phyloP scores from a whole-genome alignment of 30 jellyfish, hydroid and myxozoan genomes.

The Aurelia coerulea region DNA sequence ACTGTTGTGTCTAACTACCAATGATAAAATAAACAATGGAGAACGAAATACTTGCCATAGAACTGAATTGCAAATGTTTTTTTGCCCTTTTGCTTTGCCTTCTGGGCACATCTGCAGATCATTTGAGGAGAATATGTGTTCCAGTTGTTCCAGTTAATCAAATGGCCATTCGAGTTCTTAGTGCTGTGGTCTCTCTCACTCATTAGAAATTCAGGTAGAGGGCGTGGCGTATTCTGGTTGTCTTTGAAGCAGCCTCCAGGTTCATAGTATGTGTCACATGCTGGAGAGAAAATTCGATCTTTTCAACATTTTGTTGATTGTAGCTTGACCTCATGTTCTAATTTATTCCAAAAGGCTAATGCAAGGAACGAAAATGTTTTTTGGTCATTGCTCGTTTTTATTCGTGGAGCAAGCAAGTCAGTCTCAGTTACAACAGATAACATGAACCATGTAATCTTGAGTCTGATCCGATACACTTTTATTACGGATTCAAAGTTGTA shows the following conservation, averaged over 20 bases:
- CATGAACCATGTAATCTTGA: no score
- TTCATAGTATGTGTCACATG: slow-evolving; percentile 77
- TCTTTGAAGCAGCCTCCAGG: slow-evolving; percentile 84
- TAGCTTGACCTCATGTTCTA: no score
- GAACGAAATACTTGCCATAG: slow-evolving; percentile 44
- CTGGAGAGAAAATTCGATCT: slow-evolving; percentile 11
- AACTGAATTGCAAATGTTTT: slow-evolving; percentile 69
- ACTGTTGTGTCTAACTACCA: no score
- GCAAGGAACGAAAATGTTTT: no score
- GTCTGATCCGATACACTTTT: no score
- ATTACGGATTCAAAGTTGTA: no score
- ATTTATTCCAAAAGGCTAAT: no score
- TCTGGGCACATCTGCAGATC: slow-evolving; percentile 90
- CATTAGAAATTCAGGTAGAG: slow-evolving; percentile 71
- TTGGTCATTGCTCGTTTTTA: no score
- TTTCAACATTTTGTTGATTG: no score
- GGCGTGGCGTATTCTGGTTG: slow-evolving; percentile 65
- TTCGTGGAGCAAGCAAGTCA: no score
- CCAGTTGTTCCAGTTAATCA: slow-evolving; percentile 83
- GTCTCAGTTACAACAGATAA: no score
- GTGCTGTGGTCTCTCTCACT: slow-evolving; percentile 74
- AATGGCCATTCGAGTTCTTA: slow-evolving; percentile 67
- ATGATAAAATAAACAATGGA: no score
- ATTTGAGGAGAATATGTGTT: slow-evolving; percentile 72
- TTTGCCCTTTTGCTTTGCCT: slow-evolving; percentile 63